Evolutionary conservation across 2,113 vertebrate species (phyloP), one percentile per base, ranked within the genome.

Genomic region (Vicugna pacos): DNA sequence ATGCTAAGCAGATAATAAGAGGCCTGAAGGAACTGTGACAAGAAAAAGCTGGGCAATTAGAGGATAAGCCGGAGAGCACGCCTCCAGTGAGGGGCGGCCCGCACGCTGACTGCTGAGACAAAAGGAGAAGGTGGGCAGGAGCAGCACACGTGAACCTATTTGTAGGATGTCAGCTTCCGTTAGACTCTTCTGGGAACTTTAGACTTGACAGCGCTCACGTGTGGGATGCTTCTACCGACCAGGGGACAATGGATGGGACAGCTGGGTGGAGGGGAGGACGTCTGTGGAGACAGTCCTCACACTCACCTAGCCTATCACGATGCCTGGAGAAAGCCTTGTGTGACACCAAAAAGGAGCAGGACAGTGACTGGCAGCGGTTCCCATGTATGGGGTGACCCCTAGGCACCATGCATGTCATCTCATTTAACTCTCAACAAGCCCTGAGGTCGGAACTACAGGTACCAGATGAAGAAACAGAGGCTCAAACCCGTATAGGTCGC

Each of bases 71-170:
- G 65, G 92, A 89, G 60, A 12, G 42, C 70, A 50, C 6, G 11
- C 90, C 93, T 67, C 58, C 6, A 0, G 38, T 28, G 56, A 84
- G 60, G 64, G 69, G n/a, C 20, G 0, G 76, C 94, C 89, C 93
- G 94, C 97, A 80, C 82, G 64, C 64, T 75, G 64, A 83, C 52
- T 50, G 75, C 73, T 22, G 26, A 97, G 91, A 98, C 91, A 95
- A 98, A 97, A 89, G 97, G 35, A 67, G 54, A 77, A 92, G 79
- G 94, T 89, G 91, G 96, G 97, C 38, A 64, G 82, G 20, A 32
- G 73, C 69, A n/a, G 84, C 88, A 60, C 85, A 3, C 72, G 91
- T 85, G 94, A 69, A 64, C 82, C 93, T 93, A 91, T 91, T 32
- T 92, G 64, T 60, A 89, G 92, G 62, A 87, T 46, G 72, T 93